Conservation (phyloP, 2,888 invertebrate genomes). For the Hoplodrina ambigua region DNA sequence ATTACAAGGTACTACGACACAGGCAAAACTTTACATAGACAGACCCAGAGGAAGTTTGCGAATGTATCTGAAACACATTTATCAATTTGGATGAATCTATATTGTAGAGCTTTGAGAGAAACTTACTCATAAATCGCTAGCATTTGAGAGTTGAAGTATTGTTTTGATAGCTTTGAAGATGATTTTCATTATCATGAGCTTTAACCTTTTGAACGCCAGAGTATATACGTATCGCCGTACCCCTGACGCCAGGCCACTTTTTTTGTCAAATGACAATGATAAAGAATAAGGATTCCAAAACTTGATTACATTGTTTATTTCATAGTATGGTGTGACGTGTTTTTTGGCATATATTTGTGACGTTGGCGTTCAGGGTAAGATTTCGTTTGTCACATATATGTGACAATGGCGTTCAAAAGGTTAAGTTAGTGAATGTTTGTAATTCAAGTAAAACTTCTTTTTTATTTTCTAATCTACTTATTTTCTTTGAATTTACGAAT, state of each 20-base stretch:
- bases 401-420: no score
- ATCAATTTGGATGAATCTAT: constrained; percentile 29
- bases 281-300: no score
- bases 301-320: no score
- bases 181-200: background rate
- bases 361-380: no score
- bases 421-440: background rate
- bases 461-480: constrained; percentile 3
- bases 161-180: constrained; percentile 12
- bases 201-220: no score
- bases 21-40: constrained; percentile 31
- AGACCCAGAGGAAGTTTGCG: constrained; percentile 38
- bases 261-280: no score
- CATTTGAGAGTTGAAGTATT: constrained; percentile 17
- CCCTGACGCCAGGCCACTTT: no score
- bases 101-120: constrained; percentile 14
- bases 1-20: constrained; percentile 31
- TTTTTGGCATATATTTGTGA: no score
- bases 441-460: background rate
- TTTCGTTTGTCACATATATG: no score
- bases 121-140: constrained; percentile 31
- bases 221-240: no score
- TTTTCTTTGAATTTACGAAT: constrained; percentile 6
- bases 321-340: no score
- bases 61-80: constrained; percentile 39